phyloP scores from a whole-genome alignment of 2,113 vertebrate genomes.

The Tenrec ecaudatus region DNA sequence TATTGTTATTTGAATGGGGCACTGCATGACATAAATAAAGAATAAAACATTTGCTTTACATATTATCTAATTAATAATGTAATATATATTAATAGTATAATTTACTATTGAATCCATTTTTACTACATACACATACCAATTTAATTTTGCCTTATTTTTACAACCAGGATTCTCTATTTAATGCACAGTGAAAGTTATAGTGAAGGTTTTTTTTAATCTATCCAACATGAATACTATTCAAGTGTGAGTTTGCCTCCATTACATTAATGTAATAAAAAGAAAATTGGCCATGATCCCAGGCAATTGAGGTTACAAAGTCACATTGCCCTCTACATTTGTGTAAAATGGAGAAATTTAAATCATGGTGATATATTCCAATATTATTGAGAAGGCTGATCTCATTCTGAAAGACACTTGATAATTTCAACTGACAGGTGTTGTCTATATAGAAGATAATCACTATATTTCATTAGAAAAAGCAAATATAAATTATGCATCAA shows the following conservation, averaged over 20 bases:
- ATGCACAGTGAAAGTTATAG: slow-evolving; percentile 60
- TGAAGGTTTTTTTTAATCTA: slow-evolving; percentile 32
- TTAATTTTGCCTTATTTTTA: slow-evolving; percentile 44
- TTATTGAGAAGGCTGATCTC: slow-evolving; percentile 58
- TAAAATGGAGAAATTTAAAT: slow-evolving; percentile 63
- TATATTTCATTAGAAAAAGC: slow-evolving; percentile 42
- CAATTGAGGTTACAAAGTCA: slow-evolving; percentile 71
- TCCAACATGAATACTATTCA: slow-evolving; percentile 70
- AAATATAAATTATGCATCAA: slow-evolving; percentile 10
- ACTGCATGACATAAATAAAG: background rate
- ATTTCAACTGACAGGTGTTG: slow-evolving; percentile 49
- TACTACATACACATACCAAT: background rate
- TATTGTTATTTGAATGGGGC: background rate
- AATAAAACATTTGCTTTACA: too few relatives aligned
- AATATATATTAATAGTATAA: too few relatives aligned
- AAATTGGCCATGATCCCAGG: slow-evolving; percentile 77
- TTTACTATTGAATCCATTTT: too few relatives aligned
- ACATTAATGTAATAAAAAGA: slow-evolving; percentile 71
- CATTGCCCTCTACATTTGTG: slow-evolving; percentile 58
- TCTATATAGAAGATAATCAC: background rate
- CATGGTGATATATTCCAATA: slow-evolving; percentile 56
- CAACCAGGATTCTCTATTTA: slow-evolving; percentile 37
- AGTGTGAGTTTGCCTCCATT: slow-evolving; percentile 65
- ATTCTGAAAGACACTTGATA: slow-evolving; percentile 54
- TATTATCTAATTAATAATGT: background rate